Evolutionary conservation across 2,797 vertebrate genomes (phyloP), one percentile per base, ranked within the genome.

Genomic region (Crenichthys baileyi): DNA sequence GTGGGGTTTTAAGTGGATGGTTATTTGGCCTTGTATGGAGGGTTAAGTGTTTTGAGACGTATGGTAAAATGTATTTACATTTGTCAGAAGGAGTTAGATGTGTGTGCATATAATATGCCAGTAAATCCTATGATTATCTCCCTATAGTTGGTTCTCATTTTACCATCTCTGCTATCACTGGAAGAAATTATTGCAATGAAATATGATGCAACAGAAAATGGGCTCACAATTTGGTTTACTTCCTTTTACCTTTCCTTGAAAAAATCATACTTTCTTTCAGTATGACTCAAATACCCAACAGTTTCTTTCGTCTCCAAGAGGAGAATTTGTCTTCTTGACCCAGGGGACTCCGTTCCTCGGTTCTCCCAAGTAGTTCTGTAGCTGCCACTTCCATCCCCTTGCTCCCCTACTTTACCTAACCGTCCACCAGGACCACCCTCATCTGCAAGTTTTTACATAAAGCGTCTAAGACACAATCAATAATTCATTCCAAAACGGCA

Each of bases 401-500:
- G 61, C 82, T 85, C 81, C 84, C 77, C 71, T 71, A 39, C 81
- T 83, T 84, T 87, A 82, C 48, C 46, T 76, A 75, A 83, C 83
- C 88, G 90, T 93, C 94, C 87, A 80, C 94, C 92, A 94, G 60
- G 78, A 87, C 31, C 85, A 9, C 71, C 79, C 87, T 79, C 63
- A 55, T 79, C 85, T 89, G 90, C 88, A 90, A 86, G 83, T 92
- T 94, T 94, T 94, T 92, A 94, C 93, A 93, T 90, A 91, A 92
- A 93, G 88, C 93, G 94, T 93, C 92, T 89, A 77, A 92, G 92
- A 90, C 71, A 12, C 39, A 56, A 95, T 96, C 90, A 95, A 96
- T 96, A 95, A 96, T 96, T 96, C 92, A 96, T 95, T 79, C 87
- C 90, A 93, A 94, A 94, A 94, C 89, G 91, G 92, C 93, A 94